Base-by-base conservation (phyloP, 1,140 invertebrate species). In the Sycophila sp. region DNA sequence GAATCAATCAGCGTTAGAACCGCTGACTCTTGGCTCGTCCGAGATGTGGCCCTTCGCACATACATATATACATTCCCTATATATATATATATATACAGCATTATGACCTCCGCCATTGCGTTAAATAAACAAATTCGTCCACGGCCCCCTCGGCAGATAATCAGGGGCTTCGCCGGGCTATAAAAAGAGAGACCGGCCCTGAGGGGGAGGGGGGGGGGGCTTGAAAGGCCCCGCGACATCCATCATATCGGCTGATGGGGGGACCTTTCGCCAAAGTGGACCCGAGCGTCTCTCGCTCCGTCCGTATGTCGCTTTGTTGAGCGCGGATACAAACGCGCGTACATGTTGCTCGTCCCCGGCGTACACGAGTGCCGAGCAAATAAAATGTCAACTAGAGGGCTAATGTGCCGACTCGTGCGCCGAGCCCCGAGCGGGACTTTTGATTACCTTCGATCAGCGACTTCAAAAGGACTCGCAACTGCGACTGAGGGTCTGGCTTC, bases 331-430 rank as follows among this genome's bases (percentile, higher is more conserved):
- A 40, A 3, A 40, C 11, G 38, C 22, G 1, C 15, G 6, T 7
- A 28, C 58, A 4, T 10, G 13, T 59, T 28, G 11, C 34, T 36
- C 49, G 19, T 51, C 49, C 49, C 49, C 49, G 32, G 38, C 32
- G 13, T 55, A 22, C n/a, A 24, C 15, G 28, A 60, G 67, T 51
- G 67, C 67, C 42, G 36, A 69, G 67, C 67, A 69, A 69, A 69
- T 62, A 69, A 69, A 69, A 59, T 69, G 67, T 69, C 59, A 70
- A 70, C 68, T 40, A 56, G 68, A 63, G 49, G 59, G 59, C 68
- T 70, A 70, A 70, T 70, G 26, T 45, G 45, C 24, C 42, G 40
- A 2, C 8, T 47, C 19, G 2, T 19, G 42, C 42, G 7, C 42
- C 15, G 40, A 5, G 10, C 7, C 11, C 11, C 26, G 26, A 28